phyloP scores from a whole-genome alignment of 1,140 invertebrate species.

The Bombus picipes region DNA sequence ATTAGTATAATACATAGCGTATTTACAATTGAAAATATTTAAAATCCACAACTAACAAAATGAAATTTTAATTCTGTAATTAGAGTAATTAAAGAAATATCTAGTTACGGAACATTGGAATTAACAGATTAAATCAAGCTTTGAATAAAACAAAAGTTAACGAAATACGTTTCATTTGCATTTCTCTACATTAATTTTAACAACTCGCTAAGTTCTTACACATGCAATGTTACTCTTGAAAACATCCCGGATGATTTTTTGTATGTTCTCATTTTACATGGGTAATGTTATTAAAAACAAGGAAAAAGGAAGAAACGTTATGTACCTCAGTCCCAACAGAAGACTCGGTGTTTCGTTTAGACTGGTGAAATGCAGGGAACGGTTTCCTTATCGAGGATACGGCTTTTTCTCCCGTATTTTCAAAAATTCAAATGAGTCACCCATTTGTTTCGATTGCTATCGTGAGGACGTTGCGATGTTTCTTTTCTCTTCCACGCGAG shows the following conservation, averaged over 20 bases:
- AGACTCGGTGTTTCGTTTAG: neutral
- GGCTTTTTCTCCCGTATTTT: neutral
- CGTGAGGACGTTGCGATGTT: neutral
- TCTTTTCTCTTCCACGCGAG: neutral
- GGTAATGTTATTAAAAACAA: slow-evolving; percentile 8
- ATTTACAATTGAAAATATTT: too few species aligned
- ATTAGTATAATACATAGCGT: too few species aligned
- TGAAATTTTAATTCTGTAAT: too few species aligned
- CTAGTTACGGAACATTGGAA: too few species aligned
- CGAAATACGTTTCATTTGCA: neutral
- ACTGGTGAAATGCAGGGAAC: neutral
- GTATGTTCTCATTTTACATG: neutral
- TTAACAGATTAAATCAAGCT: neutral
- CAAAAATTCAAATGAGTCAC: slow-evolving; percentile 28
- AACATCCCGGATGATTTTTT: neutral
- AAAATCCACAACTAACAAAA: too few species aligned
- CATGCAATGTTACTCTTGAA: neutral
- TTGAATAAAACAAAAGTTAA: neutral
- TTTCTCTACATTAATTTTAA: neutral
- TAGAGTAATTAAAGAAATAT: too few species aligned
- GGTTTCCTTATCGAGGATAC: neutral
- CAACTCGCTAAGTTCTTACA: neutral
- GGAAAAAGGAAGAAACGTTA: neutral
- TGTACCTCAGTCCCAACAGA: neutral
- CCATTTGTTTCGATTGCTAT: neutral